phyloP scores from a whole-genome alignment of 2,113 vertebrate species.

The Coracopsis vasa region DNA sequence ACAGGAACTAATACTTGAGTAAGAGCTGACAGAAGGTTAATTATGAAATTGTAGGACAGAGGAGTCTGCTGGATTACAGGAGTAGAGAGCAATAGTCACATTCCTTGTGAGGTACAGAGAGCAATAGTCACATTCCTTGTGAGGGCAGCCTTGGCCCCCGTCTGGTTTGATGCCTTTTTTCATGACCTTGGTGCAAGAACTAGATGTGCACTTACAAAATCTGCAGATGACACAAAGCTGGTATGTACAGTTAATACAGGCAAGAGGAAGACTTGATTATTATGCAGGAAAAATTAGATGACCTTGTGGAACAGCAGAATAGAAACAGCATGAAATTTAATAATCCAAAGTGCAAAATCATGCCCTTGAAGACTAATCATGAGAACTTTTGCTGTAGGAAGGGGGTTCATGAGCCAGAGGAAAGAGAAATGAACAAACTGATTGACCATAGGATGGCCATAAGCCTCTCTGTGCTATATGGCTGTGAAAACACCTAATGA shows the following conservation, averaged over 20 bases:
- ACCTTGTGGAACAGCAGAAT: slow-evolving; percentile 59
- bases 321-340: slow-evolving; percentile 64
- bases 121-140: background rate
- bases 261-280: slow-evolving; percentile 45
- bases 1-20: background rate
- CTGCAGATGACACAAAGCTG: slow-evolving; percentile 8
- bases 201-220: background rate
- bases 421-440: background rate
- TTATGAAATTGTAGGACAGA: background rate
- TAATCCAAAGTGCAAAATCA: slow-evolving; percentile 62
- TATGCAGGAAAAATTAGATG: slow-evolving; percentile 61
- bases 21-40: background rate
- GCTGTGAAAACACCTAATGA: background rate
- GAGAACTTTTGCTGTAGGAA: slow-evolving; percentile 1
- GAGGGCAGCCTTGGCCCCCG: background rate
- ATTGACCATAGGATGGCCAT: background rate
- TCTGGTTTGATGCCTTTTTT: background rate
- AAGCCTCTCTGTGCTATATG: background rate
- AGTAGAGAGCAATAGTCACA: background rate
- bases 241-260: background rate
- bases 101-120: background rate
- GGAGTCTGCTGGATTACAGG: background rate
- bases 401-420: background rate
- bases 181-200: background rate
- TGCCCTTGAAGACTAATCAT: slow-evolving; percentile 58